Percentiles rank a stretch among this genome's conserved stretches.
Conservation (phyloP, 2,797 vertebrate species). For the Enteromius viviparus region DNA sequence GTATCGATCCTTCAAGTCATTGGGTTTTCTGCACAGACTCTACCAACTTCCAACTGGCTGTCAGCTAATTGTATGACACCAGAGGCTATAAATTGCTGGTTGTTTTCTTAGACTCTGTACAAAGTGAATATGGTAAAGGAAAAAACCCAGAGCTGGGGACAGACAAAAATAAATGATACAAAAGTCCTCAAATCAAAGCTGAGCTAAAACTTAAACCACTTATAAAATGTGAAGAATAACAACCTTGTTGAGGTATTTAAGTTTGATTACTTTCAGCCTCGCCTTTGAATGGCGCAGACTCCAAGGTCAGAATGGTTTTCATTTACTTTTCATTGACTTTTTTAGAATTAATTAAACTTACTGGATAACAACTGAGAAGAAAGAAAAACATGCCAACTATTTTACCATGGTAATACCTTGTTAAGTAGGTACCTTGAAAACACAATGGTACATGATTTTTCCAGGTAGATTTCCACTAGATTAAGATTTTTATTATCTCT, state of each 20-base stretch:
- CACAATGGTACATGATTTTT: background rate
- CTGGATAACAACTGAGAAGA: background rate
- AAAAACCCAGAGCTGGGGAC: background rate
- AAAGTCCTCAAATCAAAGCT: background rate
- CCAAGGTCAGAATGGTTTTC: background rate
- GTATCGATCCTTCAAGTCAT: background rate
- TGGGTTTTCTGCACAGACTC: conserved; percentile 19
- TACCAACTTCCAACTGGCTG: background rate
- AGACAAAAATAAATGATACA: background rate
- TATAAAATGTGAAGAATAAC: background rate
- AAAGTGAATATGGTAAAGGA: conserved; percentile 5
- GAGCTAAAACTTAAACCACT: background rate
- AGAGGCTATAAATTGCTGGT: background rate
- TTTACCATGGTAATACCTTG: background rate
- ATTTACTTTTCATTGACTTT: background rate
- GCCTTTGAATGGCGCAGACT: background rate
- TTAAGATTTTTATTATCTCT: background rate
- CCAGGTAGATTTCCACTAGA: background rate
- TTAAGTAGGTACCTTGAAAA: background rate
- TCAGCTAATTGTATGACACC: background rate
- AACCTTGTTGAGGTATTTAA: background rate
- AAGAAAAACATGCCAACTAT: background rate
- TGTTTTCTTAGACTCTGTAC: conserved; percentile 2
- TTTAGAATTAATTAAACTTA: background rate
- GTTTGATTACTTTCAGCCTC: background rate